Evolutionary conservation across 2,797 vertebrate genomes (phyloP).

Genomic region (Rhinogobio ventralis): DNA sequence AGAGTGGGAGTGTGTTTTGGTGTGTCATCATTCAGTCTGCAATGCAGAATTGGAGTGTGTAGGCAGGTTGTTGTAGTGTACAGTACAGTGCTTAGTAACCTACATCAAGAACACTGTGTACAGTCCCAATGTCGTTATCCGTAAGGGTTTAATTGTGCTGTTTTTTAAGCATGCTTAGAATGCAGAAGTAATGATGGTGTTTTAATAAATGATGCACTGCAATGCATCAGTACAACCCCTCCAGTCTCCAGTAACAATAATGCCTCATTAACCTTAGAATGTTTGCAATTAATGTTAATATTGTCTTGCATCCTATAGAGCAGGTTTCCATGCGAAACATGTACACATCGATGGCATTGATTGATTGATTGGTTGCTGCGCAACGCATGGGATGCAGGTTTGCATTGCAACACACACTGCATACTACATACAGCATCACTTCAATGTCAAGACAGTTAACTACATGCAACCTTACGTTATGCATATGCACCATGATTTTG

Average conservation of each 20-base stretch:
- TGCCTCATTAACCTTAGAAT: neutral
- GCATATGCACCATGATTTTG: neutral
- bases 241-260: neutral
- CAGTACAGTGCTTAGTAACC: slow-evolving; percentile 1
- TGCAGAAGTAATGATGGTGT: neutral
- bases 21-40: slow-evolving; percentile 63
- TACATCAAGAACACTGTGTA: slow-evolving; percentile 27
- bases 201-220: slow-evolving; percentile 26
- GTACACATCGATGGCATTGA: slow-evolving; percentile 33
- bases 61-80: neutral
- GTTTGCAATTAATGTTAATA: neutral
- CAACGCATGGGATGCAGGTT: slow-evolving; percentile 32
- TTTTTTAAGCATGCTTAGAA: slow-evolving; percentile 5
- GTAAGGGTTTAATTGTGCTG: neutral
- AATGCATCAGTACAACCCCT: neutral
- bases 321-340: slow-evolving; percentile 5
- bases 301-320: neutral
- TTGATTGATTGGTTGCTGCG: slow-evolving; percentile 44
- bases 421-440: neutral
- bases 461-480: neutral
- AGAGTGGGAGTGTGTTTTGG: slow-evolving; percentile 61
- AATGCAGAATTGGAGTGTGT: slow-evolving; percentile 70
- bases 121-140: neutral
- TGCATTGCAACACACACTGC: neutral
- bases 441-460: neutral